Evolutionary conservation across 2,888 invertebrate species (phyloP).

Genomic region (Lamellibrachia columna): DNA sequence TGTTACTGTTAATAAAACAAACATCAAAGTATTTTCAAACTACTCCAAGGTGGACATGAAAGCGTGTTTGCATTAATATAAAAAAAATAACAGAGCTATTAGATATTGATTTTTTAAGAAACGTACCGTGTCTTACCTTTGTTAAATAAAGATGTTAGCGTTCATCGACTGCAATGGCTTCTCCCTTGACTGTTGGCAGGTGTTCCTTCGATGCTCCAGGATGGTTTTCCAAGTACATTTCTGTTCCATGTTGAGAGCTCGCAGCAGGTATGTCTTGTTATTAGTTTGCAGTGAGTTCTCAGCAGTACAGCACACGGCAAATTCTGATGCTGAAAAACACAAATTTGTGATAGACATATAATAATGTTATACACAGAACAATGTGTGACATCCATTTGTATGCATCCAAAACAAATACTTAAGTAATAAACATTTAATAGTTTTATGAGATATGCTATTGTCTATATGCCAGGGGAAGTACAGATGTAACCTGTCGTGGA

Average conservation of each 20-base stretch:
- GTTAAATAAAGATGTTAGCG: neutral
- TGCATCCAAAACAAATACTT: too few relatives aligned
- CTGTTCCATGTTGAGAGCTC: conserved; percentile 55
- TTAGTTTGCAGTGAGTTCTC: neutral
- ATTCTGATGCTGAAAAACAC: neutral
- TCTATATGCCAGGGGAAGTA: too few relatives aligned
- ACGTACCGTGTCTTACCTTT: neutral
- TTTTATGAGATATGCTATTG: neutral
- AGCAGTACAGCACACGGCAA: neutral
- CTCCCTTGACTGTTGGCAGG: conserved; percentile 23
- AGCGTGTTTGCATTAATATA: neutral
- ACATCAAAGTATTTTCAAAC: too few relatives aligned
- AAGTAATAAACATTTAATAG: neutral
- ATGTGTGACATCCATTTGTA: too few relatives aligned
- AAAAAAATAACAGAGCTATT: neutral
- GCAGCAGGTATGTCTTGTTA: conserved; percentile 34
- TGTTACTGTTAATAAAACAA: too few relatives aligned
- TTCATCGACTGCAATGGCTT: neutral
- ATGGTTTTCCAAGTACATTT: conserved; percentile 58
- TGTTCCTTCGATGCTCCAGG: conserved; percentile 54
- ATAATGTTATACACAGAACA: too few relatives aligned
- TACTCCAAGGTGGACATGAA: neutral
- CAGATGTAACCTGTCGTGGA: too few relatives aligned
- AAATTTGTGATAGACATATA: neutral
- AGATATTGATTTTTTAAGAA: neutral